Base-by-base conservation (phyloP, 2,113 vertebrate species). In the Apodemus sylvaticus region DNA sequence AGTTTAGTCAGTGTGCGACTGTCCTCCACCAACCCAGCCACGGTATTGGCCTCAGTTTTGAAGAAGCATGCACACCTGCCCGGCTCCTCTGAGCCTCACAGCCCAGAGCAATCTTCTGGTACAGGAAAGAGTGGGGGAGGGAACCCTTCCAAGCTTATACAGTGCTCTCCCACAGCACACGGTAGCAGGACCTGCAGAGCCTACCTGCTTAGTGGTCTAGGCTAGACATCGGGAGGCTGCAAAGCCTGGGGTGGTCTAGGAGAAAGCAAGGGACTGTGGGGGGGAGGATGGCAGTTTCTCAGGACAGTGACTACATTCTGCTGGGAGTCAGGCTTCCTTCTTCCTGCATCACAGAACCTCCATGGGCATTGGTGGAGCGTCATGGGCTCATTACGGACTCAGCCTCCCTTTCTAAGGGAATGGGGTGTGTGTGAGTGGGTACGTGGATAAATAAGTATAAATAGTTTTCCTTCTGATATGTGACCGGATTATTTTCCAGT, bases 401-500 rank as follows among this genome's bases (percentile, higher is more conserved):
- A 2, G 68, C 74, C 3, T 83, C 45, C 11, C n/a, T 5, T 0
- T 88, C 29, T 89, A 94, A 95, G 60, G 95, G 79, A 97, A 64
- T 39, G 77, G 90, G 96, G 78, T 68, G 97, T 86, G 90, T 93
- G 93, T 12, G 96, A 95, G 97, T 94, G 96, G 95, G 71, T 97
- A 98, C 98, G 98, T 98, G 97, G 91, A 94, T 98, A 98, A 98
- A 98, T 98, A 99, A 98, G 98, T 98, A 98, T 98, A 98, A 98
- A 98, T 98, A 98, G 98, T 99, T 98, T 98, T 98, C 98, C 97
- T 98, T 98, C 98, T 98, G 98, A 98, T 98, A 98, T 98, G 98
- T 98, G 98, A 99, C 98, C 95, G 66, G 98, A 98, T 99, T 99
- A 99, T 99, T 99, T 99, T 99, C 98, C 98, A 99, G 98, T 98